phyloP scores from a whole-genome alignment of 2,888 invertebrate genomes.

The Drosophila mettleri region DNA sequence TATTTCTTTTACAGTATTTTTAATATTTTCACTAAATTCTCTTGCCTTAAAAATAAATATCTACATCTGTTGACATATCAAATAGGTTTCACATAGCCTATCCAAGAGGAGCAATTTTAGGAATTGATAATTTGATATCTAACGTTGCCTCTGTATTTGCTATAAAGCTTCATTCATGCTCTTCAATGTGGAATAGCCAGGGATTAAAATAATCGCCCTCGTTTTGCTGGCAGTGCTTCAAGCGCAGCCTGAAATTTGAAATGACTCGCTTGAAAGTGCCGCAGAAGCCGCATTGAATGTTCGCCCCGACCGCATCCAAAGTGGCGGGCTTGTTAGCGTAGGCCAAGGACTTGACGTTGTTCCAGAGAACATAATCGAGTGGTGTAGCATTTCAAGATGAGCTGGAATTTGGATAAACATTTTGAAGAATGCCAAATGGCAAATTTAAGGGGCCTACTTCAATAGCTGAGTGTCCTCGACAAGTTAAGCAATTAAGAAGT shows the following conservation, averaged over 20 bases:
- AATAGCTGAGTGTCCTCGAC: background rate
- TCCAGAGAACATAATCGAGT: constrained; percentile 2
- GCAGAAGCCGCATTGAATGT: background rate
- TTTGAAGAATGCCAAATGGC: background rate
- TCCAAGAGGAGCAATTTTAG: background rate
- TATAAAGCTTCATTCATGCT: background rate
- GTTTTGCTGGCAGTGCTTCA: background rate
- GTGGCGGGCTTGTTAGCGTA: background rate
- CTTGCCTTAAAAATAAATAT: too few relatives aligned
- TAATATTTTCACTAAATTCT: too few relatives aligned
- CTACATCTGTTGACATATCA: too few relatives aligned
- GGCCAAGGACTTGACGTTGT: background rate
- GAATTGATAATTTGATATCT: background rate
- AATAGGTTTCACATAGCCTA: too few relatives aligned
- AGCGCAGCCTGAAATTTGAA: background rate
- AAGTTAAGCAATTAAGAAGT: background rate
- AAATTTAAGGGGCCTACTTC: background rate
- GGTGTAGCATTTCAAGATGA: background rate
- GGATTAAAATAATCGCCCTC: background rate
- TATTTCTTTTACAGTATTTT: too few relatives aligned
- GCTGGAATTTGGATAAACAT: background rate
- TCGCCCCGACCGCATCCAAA: background rate
- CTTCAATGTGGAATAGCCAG: background rate
- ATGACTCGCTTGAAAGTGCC: background rate
- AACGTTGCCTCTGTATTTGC: background rate